Conservation (phyloP, 2,797 vertebrate species). For the Acestrorhynchus altus region DNA sequence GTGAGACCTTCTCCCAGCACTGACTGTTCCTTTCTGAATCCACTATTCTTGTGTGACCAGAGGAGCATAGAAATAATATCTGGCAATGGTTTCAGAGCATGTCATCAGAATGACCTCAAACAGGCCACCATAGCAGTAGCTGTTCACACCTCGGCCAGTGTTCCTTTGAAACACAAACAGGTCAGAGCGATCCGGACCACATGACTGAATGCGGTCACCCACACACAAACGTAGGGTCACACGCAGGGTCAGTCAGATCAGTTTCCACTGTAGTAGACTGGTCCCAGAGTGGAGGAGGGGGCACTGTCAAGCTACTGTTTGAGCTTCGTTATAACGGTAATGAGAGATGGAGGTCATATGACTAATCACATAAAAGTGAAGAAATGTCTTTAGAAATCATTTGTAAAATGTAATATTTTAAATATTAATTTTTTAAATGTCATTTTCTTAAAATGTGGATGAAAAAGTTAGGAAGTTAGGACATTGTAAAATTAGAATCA, state of each 20-base stretch:
- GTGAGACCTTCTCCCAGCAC: slow-evolving; percentile 2
- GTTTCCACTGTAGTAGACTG: not conserved
- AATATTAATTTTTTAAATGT: no score
- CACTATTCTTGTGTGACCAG: not conserved
- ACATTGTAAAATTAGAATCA: no score
- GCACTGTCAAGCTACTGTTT: no score
- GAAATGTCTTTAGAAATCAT: no score
- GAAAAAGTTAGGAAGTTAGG: no score
- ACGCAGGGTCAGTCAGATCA: not conserved
- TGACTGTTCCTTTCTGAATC: slow-evolving; percentile 10
- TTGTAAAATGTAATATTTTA: no score
- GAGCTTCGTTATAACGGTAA: no score
- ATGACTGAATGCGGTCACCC: slow-evolving; percentile 1
- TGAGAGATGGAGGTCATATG: no score
- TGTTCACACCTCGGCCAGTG: not conserved
- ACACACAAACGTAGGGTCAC: not conserved
- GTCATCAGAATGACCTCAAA: not conserved
- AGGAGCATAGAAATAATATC: slow-evolving; percentile 5
- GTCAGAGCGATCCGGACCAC: not conserved
- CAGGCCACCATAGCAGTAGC: not conserved
- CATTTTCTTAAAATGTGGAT: no score
- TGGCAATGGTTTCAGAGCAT: slow-evolving; percentile 5
- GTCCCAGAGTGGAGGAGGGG: no score
- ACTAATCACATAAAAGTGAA: no score
- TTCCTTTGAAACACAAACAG: not conserved